phyloP scores from a whole-genome alignment of 2,113 vertebrate genomes.

The Ceyx cyanopectus region DNA sequence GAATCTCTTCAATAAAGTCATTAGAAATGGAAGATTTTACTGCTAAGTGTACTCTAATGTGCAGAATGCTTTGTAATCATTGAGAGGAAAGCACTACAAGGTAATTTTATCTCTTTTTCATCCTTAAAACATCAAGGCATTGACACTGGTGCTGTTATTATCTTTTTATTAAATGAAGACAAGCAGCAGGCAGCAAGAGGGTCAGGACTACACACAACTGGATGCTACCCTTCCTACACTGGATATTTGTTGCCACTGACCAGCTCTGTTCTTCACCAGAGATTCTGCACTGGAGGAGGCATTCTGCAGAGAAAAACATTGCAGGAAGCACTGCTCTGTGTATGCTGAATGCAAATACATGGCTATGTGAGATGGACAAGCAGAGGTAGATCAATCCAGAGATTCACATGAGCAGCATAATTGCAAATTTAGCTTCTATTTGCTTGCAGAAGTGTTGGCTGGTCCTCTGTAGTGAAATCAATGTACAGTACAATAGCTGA shows the following conservation, averaged over 20 bases:
- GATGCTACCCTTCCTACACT: neutral
- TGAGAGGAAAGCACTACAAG: neutral
- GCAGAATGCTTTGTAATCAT: neutral
- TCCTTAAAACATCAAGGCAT: neutral
- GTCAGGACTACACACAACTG: neutral
- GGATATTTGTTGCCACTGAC: neutral
- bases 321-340: neutral
- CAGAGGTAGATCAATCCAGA: neutral
- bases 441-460: constrained; percentile 2
- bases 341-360: neutral
- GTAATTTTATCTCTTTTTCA: neutral
- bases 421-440: constrained; percentile 33
- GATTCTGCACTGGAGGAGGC: neutral
- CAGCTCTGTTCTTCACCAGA: neutral
- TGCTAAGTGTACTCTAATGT: neutral
- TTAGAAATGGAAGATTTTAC: constrained; percentile 10
- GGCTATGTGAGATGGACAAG: neutral
- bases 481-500: neutral
- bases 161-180: neutral
- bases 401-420: neutral
- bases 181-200: neutral
- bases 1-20: neutral
- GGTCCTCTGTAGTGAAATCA: neutral
- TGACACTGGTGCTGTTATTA: neutral
- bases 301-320: neutral